Evolutionary conservation across 1,140 invertebrate species (phyloP).

Genomic region (Plutomurus gul): DNA sequence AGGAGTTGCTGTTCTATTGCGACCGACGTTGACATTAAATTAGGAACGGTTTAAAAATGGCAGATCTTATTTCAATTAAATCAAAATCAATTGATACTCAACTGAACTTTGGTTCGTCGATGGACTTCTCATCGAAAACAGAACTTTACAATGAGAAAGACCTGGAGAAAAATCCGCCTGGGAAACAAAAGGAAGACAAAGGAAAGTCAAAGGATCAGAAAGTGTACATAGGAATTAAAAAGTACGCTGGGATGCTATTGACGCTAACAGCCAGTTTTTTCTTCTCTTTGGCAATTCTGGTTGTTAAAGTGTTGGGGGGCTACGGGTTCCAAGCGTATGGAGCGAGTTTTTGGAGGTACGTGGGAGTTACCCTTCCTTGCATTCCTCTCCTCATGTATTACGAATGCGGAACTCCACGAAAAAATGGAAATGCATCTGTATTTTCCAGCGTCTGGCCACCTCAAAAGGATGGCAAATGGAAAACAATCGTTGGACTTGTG

Average conservation of each 20-base stretch:
- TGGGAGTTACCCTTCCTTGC: slow-evolving; percentile 28
- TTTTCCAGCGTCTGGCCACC: slow-evolving; percentile 50
- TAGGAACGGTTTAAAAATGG: background rate
- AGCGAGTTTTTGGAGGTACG: slow-evolving; percentile 49
- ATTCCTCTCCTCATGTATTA: slow-evolving; percentile 45
- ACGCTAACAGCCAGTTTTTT: slow-evolving; percentile 44
- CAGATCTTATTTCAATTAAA: background rate
- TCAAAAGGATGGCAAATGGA: slow-evolving; percentile 34
- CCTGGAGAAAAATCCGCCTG: background rate
- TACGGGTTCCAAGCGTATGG: slow-evolving; percentile 39
- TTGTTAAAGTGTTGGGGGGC: slow-evolving; percentile 43
- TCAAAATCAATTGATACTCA: background rate
- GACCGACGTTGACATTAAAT: too few relatives aligned
- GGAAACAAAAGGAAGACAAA: background rate
- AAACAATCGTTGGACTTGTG: slow-evolving; percentile 46
- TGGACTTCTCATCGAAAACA: background rate
- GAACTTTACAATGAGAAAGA: slow-evolving; percentile 19
- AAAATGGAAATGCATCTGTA: slow-evolving; percentile 4
- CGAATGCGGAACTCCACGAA: slow-evolving; percentile 18
- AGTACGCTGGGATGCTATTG: slow-evolving; percentile 47
- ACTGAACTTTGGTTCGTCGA: background rate
- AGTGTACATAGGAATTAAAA: background rate
- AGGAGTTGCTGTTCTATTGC: too few relatives aligned
- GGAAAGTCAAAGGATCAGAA: background rate
- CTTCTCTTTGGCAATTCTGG: slow-evolving; percentile 40